Evolutionary conservation across 2,113 vertebrate species (phyloP), one percentile per base, ranked within the genome.

Genomic region (Mastomys coucha): DNA sequence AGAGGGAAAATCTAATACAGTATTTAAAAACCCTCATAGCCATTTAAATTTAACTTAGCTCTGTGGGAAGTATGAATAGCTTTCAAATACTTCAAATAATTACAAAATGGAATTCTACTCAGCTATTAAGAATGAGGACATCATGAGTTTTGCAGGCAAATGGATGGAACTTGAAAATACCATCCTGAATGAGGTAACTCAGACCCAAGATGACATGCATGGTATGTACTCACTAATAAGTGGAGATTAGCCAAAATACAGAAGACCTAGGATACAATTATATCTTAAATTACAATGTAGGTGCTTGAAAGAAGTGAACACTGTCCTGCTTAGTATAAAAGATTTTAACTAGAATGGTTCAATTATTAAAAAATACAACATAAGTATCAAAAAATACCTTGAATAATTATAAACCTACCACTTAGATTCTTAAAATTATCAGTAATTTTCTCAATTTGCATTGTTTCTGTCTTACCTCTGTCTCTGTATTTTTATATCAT

Each of bases 281-380:
- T 39, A 39, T 76, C 16, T 70, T 42, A 2, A 11, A 16, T 39
- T 95, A 56, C 1, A 67, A 60, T 5, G 17, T 19, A 86, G 24
- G n/a, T 31, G 36, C 39, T 19, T 73, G 28, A 14, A 2, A 31
- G 31, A 80, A 87, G 13, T 28, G 87, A 84, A 75, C 22, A 70
- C 1, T 75, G 16, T 86, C 12, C 5, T 69, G 0, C 9, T 91
- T 14, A 92, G n/a, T 31, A 63, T 82, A n/a, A 10, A 60, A 2
- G 31, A 60, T 17, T 56, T 92, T 87, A 77, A 75, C 70, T 10
- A 73, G 19, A 60, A 87, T 75, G 63, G 63, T 90, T 67, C 10
- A 70, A 65, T 42, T 91, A 77, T 95, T 95, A 8, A 84, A 96
- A 87, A 86, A 72, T 67, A 7, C 1, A 93, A 77, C 17, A 67